Evolutionary conservation across 2,113 vertebrate genomes (phyloP).

Genomic region (Vulpes vulpes): DNA sequence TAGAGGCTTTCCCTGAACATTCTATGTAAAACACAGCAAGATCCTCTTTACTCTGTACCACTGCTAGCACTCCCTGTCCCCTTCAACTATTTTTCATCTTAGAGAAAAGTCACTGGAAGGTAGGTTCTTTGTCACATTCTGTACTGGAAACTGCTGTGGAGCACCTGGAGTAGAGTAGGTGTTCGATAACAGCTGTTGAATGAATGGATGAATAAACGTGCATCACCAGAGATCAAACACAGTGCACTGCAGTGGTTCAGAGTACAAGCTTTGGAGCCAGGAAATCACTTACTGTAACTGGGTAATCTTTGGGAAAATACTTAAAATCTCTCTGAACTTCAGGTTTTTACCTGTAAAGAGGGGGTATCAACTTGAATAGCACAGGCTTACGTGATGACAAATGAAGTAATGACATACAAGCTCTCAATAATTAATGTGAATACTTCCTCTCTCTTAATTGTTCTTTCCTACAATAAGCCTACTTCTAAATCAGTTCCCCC

Average conservation of each 20-base stretch:
- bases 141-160: neutral
- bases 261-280: neutral
- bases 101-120: neutral
- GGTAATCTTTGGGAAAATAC: neutral
- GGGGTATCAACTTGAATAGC: neutral
- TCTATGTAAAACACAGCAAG: neutral
- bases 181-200: neutral
- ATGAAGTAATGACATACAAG: neutral
- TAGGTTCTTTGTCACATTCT: neutral
- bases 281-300: neutral
- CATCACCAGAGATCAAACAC: neutral
- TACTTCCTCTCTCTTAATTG: neutral
- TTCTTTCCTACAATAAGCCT: neutral
- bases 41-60: neutral
- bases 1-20: neutral
- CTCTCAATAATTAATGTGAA: neutral
- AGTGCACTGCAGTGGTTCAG: neutral
- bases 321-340: constrained; percentile 1
- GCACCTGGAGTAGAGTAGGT: neutral
- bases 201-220: neutral
- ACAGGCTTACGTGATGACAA: neutral
- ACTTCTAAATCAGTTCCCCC: neutral
- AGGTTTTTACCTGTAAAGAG: neutral
- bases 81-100: neutral
- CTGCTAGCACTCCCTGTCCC: neutral